Conservation (phyloP, 2,888 invertebrate species). For the Brenthis ino region DNA sequence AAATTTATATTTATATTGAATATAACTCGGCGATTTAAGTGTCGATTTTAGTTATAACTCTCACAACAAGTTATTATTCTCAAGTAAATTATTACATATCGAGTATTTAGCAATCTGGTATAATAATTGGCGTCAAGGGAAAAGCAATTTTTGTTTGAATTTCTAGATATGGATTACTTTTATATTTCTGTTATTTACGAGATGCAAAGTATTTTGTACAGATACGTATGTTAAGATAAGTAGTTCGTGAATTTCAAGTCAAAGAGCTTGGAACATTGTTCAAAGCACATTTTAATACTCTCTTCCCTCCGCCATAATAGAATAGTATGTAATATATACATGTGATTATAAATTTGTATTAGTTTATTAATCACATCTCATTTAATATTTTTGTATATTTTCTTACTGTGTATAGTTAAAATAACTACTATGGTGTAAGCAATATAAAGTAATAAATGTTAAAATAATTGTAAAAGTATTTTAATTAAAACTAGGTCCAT, state of each 20-base stretch:
- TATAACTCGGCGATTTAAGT: no score
- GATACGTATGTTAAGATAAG: constrained; percentile 1
- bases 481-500: constrained; percentile 29
- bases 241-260: constrained; percentile 14
- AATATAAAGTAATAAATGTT: constrained; percentile 38
- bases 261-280: constrained; percentile 28
- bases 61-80: no score
- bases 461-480: constrained; percentile 30
- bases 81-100: no score
- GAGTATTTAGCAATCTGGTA: no score
- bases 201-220: constrained; percentile 10
- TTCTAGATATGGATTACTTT: not conserved
- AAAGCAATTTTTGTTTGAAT: no score
- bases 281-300: constrained; percentile 32
- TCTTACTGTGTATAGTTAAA: constrained; percentile 36
- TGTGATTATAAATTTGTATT: constrained; percentile 28
- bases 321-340: constrained; percentile 26
- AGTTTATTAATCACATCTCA: constrained; percentile 31
- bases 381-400: constrained; percentile 38
- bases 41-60: no score
- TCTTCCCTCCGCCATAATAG: constrained; percentile 38
- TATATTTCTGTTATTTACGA: not conserved
- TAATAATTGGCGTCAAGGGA: no score
- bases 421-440: constrained; percentile 32
- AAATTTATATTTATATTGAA: no score